These are phyloP conservation scores for Brenthis hecate DNA, from an alignment of 2,888 invertebrate species.

Conservation along the genomic window DNA sequence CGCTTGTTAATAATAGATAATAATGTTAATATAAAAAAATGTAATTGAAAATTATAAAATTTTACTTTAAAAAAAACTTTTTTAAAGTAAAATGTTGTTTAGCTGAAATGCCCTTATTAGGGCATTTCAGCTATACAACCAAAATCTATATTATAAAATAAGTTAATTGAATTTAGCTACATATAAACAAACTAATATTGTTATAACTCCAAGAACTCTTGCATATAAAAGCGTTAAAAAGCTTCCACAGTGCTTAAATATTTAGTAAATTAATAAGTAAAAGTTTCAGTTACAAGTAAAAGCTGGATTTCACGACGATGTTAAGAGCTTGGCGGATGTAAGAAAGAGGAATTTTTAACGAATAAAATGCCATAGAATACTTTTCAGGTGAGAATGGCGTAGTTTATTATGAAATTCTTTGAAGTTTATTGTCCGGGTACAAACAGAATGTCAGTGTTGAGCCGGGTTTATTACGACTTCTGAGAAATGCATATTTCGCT, in stretches of 20 bases:
- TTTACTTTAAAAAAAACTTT: no score
- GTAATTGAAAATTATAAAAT: no score
- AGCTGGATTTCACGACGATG: neutral
- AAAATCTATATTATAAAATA: no score
- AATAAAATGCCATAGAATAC: conserved; percentile 29
- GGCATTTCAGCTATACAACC: no score
- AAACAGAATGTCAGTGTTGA: conserved; percentile 36
- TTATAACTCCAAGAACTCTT: no score
- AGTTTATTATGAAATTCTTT: conserved; percentile 38
- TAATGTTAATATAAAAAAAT: no score
- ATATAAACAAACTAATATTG: no score
- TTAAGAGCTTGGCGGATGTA: neutral
- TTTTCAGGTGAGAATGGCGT: conserved; percentile 35
- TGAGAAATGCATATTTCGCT: conserved; percentile 30
- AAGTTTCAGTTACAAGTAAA: neutral
- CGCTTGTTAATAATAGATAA: no score
- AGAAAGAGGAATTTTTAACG: conserved; percentile 3
- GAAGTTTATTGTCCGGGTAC: conserved; percentile 35
- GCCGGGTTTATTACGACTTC: conserved; percentile 29
- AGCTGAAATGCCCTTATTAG: no score
- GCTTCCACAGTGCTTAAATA: neutral
- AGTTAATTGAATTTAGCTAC: no score
- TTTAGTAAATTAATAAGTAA: neutral
- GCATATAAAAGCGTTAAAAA: no score
- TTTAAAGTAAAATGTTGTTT: no score